These are phyloP conservation scores for Stichodactyla mertensii DNA, from an alignment of 64 coral and sea anemone genomes.

Conservation along the genomic window DNA sequence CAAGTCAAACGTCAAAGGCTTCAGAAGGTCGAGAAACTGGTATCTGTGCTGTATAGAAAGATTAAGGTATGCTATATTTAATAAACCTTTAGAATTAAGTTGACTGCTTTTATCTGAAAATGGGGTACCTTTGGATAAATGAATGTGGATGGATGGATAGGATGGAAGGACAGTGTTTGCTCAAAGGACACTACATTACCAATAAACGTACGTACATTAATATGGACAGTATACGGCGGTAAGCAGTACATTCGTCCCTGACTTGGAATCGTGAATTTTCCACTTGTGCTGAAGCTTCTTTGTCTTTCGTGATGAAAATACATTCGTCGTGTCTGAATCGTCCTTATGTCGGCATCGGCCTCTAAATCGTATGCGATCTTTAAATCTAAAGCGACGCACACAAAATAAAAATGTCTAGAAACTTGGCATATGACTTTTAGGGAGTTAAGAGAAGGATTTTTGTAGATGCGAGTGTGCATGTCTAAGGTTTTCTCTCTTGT, in stretches of 20 bases:
- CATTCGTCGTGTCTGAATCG: slow-evolving; percentile 21
- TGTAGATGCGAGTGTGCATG: too few species aligned
- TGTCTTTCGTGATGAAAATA: slow-evolving; percentile 17
- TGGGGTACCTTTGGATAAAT: too few species aligned
- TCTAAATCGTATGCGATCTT: slow-evolving; percentile 21
- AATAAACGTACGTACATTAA: slow-evolving; percentile 34
- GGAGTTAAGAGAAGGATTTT: too few species aligned
- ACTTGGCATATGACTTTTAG: too few species aligned
- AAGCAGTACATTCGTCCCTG: slow-evolving; percentile 12
- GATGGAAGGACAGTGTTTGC: neutral
- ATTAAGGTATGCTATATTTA: neutral
- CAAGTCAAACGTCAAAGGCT: slow-evolving; percentile 35
- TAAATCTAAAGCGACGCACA: slow-evolving; percentile 8
- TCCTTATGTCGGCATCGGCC: neutral
- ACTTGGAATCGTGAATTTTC: slow-evolving; percentile 14
- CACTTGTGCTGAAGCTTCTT: slow-evolving; percentile 1
- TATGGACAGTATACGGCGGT: slow-evolving; percentile 22
- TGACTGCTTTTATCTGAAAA: neutral
- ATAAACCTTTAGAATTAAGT: neutral
- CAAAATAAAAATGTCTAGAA: neutral
- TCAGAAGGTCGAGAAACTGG: slow-evolving; percentile 32
- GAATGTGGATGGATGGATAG: neutral
- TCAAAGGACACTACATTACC: neutral
- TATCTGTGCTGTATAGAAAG: slow-evolving; percentile 14
- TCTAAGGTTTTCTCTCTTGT: too few species aligned